Percentiles rank a stretch among this genome's conserved stretches.
Evolutionary conservation across 1,140 invertebrate species (phyloP).

Genomic region (Spodoptera frugiperda): DNA sequence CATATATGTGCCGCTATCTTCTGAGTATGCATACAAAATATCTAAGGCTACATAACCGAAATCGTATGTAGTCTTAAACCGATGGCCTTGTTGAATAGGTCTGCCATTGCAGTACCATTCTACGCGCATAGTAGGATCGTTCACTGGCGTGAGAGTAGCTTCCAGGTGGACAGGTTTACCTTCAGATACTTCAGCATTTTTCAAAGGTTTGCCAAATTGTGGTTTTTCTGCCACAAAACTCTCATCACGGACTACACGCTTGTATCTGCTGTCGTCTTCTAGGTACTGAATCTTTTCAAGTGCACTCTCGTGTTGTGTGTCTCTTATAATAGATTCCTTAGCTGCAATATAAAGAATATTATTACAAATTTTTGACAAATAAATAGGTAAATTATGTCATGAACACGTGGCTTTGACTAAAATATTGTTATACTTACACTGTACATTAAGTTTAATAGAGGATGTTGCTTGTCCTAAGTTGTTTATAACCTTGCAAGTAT

Average conservation of each 20-base stretch:
- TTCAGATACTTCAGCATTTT: constrained; percentile 94
- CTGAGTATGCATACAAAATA: constrained; percentile 97
- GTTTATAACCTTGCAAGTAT: constrained; percentile 96
- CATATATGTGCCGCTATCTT: constrained; percentile 98
- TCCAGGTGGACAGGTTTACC: constrained; percentile 97
- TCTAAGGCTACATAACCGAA: constrained; percentile 98
- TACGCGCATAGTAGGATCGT: constrained; percentile 97
- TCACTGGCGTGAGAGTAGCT: constrained; percentile 97
- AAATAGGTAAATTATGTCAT: neutral
- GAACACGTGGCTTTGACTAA: neutral
- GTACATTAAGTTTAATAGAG: constrained; percentile 92
- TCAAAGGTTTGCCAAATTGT: constrained; percentile 95
- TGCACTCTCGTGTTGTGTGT: constrained; percentile 98
- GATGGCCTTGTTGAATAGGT: constrained; percentile 95
- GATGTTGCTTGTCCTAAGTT: constrained; percentile 93
- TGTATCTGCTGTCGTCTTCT: constrained; percentile 94
- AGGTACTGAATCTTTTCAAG: constrained; percentile 96
- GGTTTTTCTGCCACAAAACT: constrained; percentile 93
- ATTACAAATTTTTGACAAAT: neutral
- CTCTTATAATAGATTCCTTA: constrained; percentile 94
- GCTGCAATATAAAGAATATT: constrained; percentile 85
- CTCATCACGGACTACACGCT: constrained; percentile 90
- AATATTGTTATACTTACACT: constrained; percentile 88
- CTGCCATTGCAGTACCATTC: constrained; percentile 98
- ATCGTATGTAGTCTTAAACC: constrained; percentile 97